phyloP scores from a whole-genome alignment of 2,888 invertebrate species.

The Octonoba sinensis region DNA sequence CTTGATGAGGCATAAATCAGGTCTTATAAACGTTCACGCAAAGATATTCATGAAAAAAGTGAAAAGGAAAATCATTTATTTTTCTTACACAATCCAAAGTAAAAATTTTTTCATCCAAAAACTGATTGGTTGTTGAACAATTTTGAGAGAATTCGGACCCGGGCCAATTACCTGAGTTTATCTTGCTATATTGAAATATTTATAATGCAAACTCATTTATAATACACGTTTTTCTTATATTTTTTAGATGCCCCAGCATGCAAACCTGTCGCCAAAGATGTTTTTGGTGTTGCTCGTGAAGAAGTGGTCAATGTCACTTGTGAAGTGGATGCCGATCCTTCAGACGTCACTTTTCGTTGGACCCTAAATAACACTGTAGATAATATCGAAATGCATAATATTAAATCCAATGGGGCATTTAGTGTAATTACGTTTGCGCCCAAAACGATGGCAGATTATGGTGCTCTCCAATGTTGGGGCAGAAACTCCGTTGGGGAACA shows the following conservation, averaged over 20 bases:
- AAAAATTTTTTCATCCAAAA: too few relatives aligned
- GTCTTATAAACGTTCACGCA: too few relatives aligned
- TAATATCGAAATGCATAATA: conserved; percentile 58
- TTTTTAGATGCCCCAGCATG: conserved; percentile 68
- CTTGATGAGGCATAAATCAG: too few relatives aligned
- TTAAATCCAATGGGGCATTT: conserved; percentile 80
- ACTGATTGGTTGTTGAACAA: too few relatives aligned
- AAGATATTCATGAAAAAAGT: too few relatives aligned
- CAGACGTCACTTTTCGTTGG: conserved; percentile 74
- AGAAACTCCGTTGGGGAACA: conserved; percentile 85
- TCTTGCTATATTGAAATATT: too few relatives aligned
- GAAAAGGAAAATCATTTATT: too few relatives aligned
- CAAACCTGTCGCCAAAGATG: conserved; percentile 64
- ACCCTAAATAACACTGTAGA: conserved; percentile 60
- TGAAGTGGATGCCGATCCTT: conserved; percentile 92
- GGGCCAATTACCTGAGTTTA: too few relatives aligned
- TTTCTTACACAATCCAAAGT: too few relatives aligned
- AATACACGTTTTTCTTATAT: too few relatives aligned
- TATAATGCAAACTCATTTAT: too few relatives aligned
- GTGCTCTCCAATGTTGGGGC: conserved; percentile 88
- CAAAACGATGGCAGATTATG: conserved; percentile 89
- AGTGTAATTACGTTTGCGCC: conserved; percentile 90
- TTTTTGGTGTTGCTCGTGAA: conserved; percentile 87
- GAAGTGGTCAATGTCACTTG: conserved; percentile 89
- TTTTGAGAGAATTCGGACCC: too few relatives aligned